Conservation (phyloP, 30 jellyfish, hydroid and myxozoan species). For the Aurelia aurita complex sp. Pacific region DNA sequence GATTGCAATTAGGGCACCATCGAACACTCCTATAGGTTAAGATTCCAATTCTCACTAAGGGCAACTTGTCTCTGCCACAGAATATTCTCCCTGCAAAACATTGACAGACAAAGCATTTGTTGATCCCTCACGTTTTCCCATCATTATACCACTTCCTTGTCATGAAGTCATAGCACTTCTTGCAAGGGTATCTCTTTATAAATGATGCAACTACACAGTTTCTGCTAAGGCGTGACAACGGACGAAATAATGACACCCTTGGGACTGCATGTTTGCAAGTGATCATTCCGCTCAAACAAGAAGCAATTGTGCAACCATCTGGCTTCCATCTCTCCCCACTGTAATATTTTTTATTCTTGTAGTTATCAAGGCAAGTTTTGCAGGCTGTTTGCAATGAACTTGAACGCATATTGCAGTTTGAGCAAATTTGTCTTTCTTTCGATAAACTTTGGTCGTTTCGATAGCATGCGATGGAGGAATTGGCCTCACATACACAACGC, state of each 20-base stretch:
- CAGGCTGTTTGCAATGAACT: background rate
- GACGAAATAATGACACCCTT: background rate
- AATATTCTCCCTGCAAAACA: conserved; percentile 26
- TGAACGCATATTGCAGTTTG: conserved; percentile 12
- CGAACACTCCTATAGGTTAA: background rate
- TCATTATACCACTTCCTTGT: background rate
- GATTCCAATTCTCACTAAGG: background rate
- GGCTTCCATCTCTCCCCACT: conserved; percentile 6
- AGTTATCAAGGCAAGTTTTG: conserved; percentile 10
- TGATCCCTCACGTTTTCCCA: conserved; percentile 18
- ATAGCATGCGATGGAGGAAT: conserved; percentile 30
- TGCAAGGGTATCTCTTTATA: conserved; percentile 8
- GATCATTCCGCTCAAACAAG: background rate
- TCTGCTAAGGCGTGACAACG: background rate
- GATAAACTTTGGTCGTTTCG: background rate
- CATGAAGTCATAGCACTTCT: background rate
- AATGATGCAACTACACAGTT: background rate
- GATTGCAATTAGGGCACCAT: background rate
- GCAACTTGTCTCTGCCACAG: conserved; percentile 17
- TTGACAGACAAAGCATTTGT: conserved; percentile 15
- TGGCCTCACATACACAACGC: conserved; percentile 10
- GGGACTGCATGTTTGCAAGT: background rate
- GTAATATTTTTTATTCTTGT: background rate
- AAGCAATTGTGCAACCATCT: conserved; percentile 4
- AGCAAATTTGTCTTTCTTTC: conserved; percentile 6